Base-by-base conservation (phyloP, 2,888 invertebrate species). In the Argynnis bischoffii region DNA sequence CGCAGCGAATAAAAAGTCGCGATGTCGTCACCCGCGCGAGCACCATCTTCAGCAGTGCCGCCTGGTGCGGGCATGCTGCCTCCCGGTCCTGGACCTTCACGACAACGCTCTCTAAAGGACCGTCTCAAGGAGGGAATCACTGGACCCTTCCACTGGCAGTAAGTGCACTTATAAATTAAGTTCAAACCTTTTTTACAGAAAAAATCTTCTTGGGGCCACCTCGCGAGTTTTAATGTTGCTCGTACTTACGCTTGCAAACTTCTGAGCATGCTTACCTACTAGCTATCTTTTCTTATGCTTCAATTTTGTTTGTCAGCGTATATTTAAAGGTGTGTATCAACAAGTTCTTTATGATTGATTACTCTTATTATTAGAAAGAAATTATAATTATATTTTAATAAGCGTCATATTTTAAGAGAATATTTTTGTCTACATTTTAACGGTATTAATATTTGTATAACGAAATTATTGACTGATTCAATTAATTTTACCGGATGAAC, bases 121-220 rank as follows among this genome's bases (percentile, higher is more conserved):
- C 94, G 96, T 67, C 94, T 96, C 64, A 94, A 96, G 84, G 96
- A 96, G 75, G 96, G 96, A 81, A 96, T 96, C 82, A 95, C 96
- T 61, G 95, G 96, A 86, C 95, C 95, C 79, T 95, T 96, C 85
- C 94, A 95, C 80, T 96, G 96, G 96, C 96, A 96, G 96, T 96
- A 93, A 96, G 96, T 96, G 83, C 73, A 78, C 69, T 66, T 60
- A 50, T 56, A 31, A 63, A 41, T 70, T 64, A 59, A 16, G 55
- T 63, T 46, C 54, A 63, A 67, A 65, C 48, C 47, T 70, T 64
- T 65, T 67, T 64, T 54, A 18, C 57, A 65, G 65, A 56, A 63
- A n/a, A 53, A 11, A 47, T 46, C n/a, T 57, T 47, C 47, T 15
- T 14, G 57, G 21, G n/a, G 21, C 26, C 57, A 47, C 21, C 21